phyloP scores from a whole-genome alignment of 64 coral and sea anemone species.

The Pocillopora damicornis region DNA sequence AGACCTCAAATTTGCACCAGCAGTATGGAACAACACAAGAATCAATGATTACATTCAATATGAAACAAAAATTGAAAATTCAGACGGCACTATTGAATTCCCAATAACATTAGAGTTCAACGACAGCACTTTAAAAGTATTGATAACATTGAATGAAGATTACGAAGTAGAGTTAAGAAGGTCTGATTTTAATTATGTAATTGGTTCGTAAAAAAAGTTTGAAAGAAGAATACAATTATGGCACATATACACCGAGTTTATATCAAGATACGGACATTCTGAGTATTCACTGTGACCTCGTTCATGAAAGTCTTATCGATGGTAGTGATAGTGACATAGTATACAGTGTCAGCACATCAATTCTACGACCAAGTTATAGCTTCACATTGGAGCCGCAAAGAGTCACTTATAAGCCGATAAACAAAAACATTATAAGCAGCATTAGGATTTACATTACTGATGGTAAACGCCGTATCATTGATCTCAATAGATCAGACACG shows the following conservation, averaged over 20 bases:
- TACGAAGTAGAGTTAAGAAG: not conserved
- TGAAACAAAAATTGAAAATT: not conserved
- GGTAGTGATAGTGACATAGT: not conserved
- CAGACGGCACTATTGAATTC: not conserved
- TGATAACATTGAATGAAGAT: not conserved
- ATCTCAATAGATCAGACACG: too few relatives aligned
- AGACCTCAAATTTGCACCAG: not conserved
- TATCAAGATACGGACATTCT: not conserved
- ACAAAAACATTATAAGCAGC: too few relatives aligned
- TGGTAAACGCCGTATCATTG: too few relatives aligned
- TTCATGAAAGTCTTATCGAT: not conserved
- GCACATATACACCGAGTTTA: not conserved
- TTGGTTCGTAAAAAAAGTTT: not conserved
- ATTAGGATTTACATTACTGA: too few relatives aligned
- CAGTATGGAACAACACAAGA: not conserved
- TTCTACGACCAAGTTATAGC: too few relatives aligned
- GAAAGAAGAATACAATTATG: not conserved
- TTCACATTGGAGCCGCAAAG: too few relatives aligned
- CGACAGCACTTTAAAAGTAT: not conserved
- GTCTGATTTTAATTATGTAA: not conserved
- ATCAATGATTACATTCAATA: not conserved
- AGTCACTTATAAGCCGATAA: too few relatives aligned
- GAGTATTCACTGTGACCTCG: conserved; percentile 1
- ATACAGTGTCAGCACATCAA: not conserved
- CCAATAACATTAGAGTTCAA: not conserved